A percentile compares a stretch with the other conserved stretches of the same genome.
phyloP scores from a whole-genome alignment of 2,888 invertebrate genomes.

The Xestia ashworthii region DNA sequence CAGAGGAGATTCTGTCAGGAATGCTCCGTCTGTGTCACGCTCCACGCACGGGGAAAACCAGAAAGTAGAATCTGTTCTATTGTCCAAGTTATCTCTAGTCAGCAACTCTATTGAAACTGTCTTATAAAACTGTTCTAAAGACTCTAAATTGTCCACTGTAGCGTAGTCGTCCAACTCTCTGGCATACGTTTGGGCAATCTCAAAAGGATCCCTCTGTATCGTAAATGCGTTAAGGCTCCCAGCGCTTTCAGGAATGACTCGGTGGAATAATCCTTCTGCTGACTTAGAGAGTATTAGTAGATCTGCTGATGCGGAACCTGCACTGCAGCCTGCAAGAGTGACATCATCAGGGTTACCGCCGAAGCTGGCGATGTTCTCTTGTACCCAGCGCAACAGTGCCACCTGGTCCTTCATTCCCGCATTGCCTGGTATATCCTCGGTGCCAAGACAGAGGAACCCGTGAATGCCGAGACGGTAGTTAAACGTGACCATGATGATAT shows the following conservation, averaged over 20 bases:
- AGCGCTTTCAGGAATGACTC: conserved; percentile 75
- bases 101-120: conserved; percentile 35
- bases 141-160: conserved; percentile 69
- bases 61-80: conserved; percentile 32
- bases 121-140: conserved; percentile 76
- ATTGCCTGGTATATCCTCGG: too few relatives aligned
- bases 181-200: conserved; percentile 71
- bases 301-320: conserved; percentile 71
- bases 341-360: conserved; percentile 74
- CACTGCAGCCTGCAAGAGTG: conserved; percentile 72
- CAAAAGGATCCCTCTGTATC: conserved; percentile 72
- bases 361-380: too few relatives aligned
- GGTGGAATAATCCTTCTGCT: conserved; percentile 72
- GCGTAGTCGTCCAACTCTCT: conserved; percentile 62
- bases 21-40: not conserved
- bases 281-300: conserved; percentile 70
- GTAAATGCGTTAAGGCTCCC: conserved; percentile 63
- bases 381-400: too few relatives aligned
- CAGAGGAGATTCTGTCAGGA: conserved; percentile 60
- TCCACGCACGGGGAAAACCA: not conserved
- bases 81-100: conserved; percentile 60
- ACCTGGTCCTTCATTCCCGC: too few relatives aligned
- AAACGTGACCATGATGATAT: too few relatives aligned
- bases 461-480: too few relatives aligned
- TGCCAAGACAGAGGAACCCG: too few relatives aligned